Base-by-base conservation (phyloP, 2,113 vertebrate species). In the Labeo rohita region DNA sequence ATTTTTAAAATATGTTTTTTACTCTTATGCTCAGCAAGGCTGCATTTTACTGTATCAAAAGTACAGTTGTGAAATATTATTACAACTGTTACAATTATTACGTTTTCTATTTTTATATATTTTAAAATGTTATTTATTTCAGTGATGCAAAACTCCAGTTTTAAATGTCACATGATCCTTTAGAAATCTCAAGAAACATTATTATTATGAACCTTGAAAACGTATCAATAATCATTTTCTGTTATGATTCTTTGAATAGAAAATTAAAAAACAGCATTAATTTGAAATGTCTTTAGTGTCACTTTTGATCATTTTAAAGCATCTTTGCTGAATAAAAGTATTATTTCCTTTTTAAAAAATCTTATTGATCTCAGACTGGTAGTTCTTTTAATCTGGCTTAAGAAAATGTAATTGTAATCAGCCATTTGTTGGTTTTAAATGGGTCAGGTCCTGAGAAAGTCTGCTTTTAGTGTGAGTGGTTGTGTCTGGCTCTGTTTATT, bases 401-500 rank as follows among this genome's bases (percentile, higher is more conserved):
- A n/a, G 8, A 36, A 56, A 6, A 36, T 3, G 3, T 12, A 1
- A 39, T 18, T 13, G 12, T 4, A 50, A 76, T 49, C 6, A 70
- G 66, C 8, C 15, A 43, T 72, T 10, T n/a, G 18, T 43, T 10
- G 2, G 68, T 72, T 45, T 72, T 11, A 21, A 43, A 72, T 45
- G 39, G 39, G 68, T 59, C 9, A 11, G 39, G 28, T 4, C 49
- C 2, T 59, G 77, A 80, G 77, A 45, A 2, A 45, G n/a, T 63
- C 21, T 49, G n/a, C n/a, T 47, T 36, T 10, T 8, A 21, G 80
- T 82, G 28, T 82, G 80, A 50, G 45, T 52, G 28, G 28, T 21
- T n/a, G 70, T 73, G 21, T 34, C 6, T 76, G 63, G 63, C 13
- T 68, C 5, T 49, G 61, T 82, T 82, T 82, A 52, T 68, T 82